phyloP scores from a whole-genome alignment of 1,140 invertebrate genomes.

The Gonioctena quinquepunctata region DNA sequence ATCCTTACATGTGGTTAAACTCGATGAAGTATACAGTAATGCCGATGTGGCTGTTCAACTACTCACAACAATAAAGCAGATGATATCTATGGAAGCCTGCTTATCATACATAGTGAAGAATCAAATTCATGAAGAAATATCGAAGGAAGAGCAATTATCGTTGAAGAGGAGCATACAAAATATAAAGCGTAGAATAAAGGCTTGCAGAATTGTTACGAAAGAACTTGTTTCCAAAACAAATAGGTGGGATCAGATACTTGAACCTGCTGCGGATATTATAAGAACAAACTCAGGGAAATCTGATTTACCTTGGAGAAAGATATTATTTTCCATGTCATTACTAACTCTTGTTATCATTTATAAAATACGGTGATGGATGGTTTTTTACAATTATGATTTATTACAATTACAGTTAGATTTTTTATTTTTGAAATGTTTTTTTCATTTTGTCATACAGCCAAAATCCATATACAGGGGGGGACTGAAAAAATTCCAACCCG shows the following conservation, averaged over 20 bases:
- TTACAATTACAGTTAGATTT: too few species aligned
- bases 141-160: constrained; percentile 9
- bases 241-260: constrained; percentile 37
- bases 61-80: constrained; percentile 41
- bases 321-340: constrained; percentile 17
- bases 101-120: constrained; percentile 41
- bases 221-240: constrained; percentile 13
- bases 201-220: constrained; percentile 13
- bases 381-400: too few species aligned
- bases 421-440: too few species aligned
- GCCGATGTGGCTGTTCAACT: constrained; percentile 39
- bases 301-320: constrained; percentile 31
- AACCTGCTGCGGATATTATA: constrained; percentile 37
- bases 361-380: constrained; percentile 3
- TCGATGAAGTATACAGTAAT: constrained; percentile 30
- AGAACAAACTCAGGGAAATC: constrained; percentile 29
- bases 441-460: too few species aligned
- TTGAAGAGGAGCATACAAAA: constrained; percentile 12
- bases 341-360: background rate
- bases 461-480: too few species aligned
- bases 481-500: too few species aligned
- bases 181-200: constrained; percentile 21
- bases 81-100: constrained; percentile 43
- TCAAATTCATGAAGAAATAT: constrained; percentile 16
- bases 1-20: constrained; percentile 33